These are phyloP conservation scores for Phyllotreta striolata DNA, from an alignment of 2,888 invertebrate species.

Conservation along the genomic window DNA sequence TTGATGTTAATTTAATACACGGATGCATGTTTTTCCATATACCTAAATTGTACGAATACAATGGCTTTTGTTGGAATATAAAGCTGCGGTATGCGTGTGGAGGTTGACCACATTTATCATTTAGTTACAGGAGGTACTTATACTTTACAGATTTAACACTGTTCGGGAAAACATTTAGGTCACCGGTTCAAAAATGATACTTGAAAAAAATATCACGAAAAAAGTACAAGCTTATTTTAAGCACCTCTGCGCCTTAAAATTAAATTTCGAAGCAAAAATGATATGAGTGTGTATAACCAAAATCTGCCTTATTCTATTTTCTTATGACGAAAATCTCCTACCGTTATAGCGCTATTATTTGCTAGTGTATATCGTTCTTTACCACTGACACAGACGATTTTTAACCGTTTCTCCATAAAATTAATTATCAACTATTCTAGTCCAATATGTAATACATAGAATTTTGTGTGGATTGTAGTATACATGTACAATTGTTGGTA, in stretches of 20 bases:
- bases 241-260: slow-evolving; percentile 78
- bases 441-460: slow-evolving; percentile 65
- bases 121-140: slow-evolving; percentile 59
- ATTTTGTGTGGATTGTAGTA: slow-evolving; percentile 67
- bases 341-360: slow-evolving; percentile 64
- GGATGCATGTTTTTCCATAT: no score
- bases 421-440: slow-evolving; percentile 63
- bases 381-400: slow-evolving; percentile 62
- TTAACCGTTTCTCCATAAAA: slow-evolving; percentile 61
- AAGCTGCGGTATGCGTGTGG: slow-evolving; percentile 53
- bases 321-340: slow-evolving; percentile 67
- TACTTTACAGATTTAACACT: slow-evolving; percentile 60
- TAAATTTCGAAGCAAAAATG: slow-evolving; percentile 65
- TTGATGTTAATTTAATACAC: no score
- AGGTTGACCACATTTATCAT: slow-evolving; percentile 54
- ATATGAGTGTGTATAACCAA: slow-evolving; percentile 69
- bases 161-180: slow-evolving; percentile 65
- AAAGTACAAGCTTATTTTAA: slow-evolving; percentile 77
- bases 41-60: no score
- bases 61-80: not conserved
- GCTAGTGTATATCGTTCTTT: slow-evolving; percentile 63
- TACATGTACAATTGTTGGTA: slow-evolving; percentile 67
- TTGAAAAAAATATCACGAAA: slow-evolving; percentile 67
- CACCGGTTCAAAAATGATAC: slow-evolving; percentile 65
- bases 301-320: slow-evolving; percentile 76